These are phyloP conservation scores for Cyprinodon diabolis DNA, from an alignment of 2,797 vertebrate species.

Conservation along the genomic window DNA sequence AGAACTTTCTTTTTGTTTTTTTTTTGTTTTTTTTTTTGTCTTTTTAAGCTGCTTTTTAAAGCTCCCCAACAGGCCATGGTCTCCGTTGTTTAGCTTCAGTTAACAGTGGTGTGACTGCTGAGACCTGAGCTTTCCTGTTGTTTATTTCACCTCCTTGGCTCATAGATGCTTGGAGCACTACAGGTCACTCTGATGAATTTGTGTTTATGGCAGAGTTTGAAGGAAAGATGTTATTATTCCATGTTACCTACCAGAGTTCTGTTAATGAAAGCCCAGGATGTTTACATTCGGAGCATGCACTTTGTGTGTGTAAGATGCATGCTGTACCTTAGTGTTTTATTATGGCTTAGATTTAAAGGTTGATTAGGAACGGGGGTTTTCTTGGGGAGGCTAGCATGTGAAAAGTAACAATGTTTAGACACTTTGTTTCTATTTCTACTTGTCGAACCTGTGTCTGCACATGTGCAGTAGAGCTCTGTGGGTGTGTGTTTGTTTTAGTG, in stretches of 20 bases:
- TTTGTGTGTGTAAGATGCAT: constrained; percentile 25
- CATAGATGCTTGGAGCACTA: constrained; percentile 52
- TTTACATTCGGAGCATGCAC: constrained; percentile 37
- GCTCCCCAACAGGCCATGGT: neutral
- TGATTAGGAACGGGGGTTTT: constrained; percentile 35
- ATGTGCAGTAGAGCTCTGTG: constrained; percentile 1
- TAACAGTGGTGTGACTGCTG: constrained; percentile 27
- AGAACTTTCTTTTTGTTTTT: neutral
- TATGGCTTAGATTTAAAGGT: neutral
- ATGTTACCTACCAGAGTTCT: constrained; percentile 43
- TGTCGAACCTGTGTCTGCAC: constrained; percentile 20
- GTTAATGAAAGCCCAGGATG: constrained; percentile 52
- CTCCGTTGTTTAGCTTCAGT: constrained; percentile 24
- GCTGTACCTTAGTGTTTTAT: neutral
- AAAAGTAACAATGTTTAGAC: neutral
- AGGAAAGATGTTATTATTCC: constrained; percentile 50
- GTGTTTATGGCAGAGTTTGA: constrained; percentile 63
- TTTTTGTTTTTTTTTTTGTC: neutral
- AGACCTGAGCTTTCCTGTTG: constrained; percentile 50
- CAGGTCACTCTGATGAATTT: constrained; percentile 58
- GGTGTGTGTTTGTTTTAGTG: constrained; percentile 2
- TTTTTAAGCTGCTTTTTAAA: neutral
- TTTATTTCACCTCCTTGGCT: constrained; percentile 59
- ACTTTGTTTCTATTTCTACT: constrained; percentile 14
- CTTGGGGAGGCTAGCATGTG: neutral